Conservation (phyloP, 2,888 invertebrate genomes). For the Panopea generosa region DNA sequence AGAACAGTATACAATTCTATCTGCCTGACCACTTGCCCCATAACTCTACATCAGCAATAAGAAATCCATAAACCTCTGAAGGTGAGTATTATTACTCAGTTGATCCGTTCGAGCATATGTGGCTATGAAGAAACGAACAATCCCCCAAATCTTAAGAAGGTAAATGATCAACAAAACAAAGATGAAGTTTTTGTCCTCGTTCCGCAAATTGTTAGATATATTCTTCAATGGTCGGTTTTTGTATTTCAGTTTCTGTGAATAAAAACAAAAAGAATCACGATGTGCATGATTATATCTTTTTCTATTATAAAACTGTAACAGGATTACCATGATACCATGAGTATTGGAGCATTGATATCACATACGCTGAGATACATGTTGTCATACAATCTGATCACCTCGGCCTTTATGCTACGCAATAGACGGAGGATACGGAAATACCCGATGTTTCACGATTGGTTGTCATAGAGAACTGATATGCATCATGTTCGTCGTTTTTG, state of each 20-base stretch:
- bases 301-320: too few species aligned
- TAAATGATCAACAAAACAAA: conserved; percentile 46
- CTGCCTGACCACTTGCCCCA: conserved; percentile 59
- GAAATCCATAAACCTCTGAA: conserved; percentile 25
- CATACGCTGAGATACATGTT: too few species aligned
- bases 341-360: too few species aligned
- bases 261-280: too few species aligned
- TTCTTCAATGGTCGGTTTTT: neutral
- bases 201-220: conserved; percentile 13
- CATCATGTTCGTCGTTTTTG: too few species aligned
- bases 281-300: too few species aligned
- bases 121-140: conserved; percentile 52
- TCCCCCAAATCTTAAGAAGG: conserved; percentile 48
- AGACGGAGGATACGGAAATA: too few species aligned
- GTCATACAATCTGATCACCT: too few species aligned
- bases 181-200: conserved; percentile 53
- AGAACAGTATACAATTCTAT: conserved; percentile 57
- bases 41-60: conserved; percentile 54
- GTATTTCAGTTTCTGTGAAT: neutral
- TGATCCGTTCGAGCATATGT: conserved; percentile 16
- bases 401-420: too few species aligned
- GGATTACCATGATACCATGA: too few species aligned
- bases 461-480: too few species aligned
- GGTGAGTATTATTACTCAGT: neutral
- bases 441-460: too few species aligned